Evolutionary conservation across 1,140 invertebrate species (phyloP).

Genomic region (Pseudomyrmex flavicornis): DNA sequence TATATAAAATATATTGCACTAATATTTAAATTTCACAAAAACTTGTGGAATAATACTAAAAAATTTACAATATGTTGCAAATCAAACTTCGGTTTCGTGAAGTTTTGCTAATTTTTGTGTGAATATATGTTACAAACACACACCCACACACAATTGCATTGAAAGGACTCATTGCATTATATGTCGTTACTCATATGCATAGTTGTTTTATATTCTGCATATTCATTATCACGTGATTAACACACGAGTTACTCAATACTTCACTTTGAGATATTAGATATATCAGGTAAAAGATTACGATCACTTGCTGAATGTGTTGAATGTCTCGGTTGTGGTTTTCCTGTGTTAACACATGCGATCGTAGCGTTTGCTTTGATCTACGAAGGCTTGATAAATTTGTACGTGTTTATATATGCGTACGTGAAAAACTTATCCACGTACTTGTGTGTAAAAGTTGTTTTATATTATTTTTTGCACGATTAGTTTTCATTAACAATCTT

Average conservation of each 20-base stretch:
- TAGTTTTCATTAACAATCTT: not conserved
- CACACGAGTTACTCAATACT: not conserved
- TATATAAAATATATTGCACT: not conserved
- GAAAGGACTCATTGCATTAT: too few species aligned
- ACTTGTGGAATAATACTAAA: too few species aligned
- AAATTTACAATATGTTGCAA: too few species aligned
- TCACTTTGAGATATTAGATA: conserved; percentile 16
- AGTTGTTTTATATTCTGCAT: not conserved
- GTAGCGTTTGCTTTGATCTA: not conserved
- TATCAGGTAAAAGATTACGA: not conserved
- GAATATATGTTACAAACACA: too few species aligned
- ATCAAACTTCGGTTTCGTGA: too few species aligned
- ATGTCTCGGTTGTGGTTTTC: not conserved
- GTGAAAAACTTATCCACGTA: not conserved
- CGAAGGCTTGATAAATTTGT: not conserved
- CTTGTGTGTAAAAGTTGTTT: too few species aligned
- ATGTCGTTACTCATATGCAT: not conserved
- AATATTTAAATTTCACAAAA: not conserved
- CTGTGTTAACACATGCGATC: not conserved
- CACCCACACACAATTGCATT: too few species aligned
- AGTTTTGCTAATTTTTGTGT: too few species aligned
- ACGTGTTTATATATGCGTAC: not conserved
- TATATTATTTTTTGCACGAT: not conserved
- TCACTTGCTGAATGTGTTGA: too few species aligned
- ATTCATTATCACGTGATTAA: conserved; percentile 1